Conservation (phyloP, 2,797 vertebrate genomes). For the Catamblyrhynchus diadema region DNA sequence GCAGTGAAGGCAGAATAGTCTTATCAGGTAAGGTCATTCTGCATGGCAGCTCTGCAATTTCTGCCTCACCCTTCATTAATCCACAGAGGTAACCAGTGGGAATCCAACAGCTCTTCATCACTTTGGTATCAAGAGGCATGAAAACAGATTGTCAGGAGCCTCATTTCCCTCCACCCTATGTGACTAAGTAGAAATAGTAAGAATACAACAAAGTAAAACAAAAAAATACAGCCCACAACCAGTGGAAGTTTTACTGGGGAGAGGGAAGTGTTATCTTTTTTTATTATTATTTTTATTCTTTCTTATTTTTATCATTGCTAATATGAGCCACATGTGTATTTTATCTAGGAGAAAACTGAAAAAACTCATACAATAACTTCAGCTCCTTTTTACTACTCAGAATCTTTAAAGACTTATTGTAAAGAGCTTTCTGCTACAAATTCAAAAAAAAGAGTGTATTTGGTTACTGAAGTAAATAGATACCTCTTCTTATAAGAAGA, state of each 20-base stretch:
- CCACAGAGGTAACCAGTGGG: slow-evolving; percentile 29
- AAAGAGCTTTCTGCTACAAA: background rate
- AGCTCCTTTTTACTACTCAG: background rate
- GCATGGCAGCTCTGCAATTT: slow-evolving; percentile 40
- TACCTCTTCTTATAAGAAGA: background rate
- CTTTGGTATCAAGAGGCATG: background rate
- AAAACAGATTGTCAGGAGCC: slow-evolving; percentile 13
- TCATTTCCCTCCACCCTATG: background rate
- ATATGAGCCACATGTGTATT: background rate
- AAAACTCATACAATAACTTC: background rate
- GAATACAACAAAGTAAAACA: background rate
- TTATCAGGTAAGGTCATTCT: slow-evolving; percentile 64
- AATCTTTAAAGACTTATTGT: background rate
- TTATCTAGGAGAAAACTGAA: background rate
- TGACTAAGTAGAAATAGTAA: background rate
- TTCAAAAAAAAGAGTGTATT: background rate
- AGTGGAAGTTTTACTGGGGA: background rate
- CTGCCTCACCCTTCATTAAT: slow-evolving; percentile 69
- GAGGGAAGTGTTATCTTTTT: background rate
- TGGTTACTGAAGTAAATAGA: background rate
- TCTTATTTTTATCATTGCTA: background rate
- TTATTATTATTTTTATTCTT: background rate
- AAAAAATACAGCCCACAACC: background rate
- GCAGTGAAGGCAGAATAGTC: slow-evolving; percentile 46
- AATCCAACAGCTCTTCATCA: slow-evolving; percentile 23